Percentiles rank a stretch among this genome's conserved stretches.
These are phyloP conservation scores for Beroe ovata DNA, from an alignment of 37 sponge, comb jelly and placozoan species.

Conservation along the genomic window DNA sequence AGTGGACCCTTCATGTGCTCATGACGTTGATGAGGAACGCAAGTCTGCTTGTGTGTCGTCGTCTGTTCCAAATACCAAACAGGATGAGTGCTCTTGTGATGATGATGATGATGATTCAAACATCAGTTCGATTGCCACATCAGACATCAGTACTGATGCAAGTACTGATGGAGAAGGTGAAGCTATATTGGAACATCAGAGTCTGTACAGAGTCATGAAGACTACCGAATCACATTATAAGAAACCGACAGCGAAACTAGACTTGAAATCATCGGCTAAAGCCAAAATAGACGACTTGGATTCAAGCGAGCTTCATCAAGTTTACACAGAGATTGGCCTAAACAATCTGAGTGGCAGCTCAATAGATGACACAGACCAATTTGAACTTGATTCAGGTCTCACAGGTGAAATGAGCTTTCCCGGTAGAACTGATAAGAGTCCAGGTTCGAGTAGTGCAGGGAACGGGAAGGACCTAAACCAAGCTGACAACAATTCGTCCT, in stretches of 20 bases:
- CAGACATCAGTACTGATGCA: conserved; percentile 24
- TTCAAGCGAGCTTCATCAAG: not conserved
- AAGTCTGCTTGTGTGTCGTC: not conserved
- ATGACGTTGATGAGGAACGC: not conserved
- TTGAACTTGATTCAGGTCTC: conserved; percentile 3
- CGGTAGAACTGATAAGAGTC: not conserved
- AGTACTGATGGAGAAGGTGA: not conserved
- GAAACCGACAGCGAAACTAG: not conserved
- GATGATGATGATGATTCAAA: no score
- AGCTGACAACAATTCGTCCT: no score
- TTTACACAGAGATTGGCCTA: not conserved
- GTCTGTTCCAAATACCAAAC: no score
- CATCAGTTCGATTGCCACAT: not conserved
- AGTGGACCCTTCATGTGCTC: not conserved
- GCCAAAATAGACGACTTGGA: not conserved
- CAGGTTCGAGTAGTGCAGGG: not conserved
- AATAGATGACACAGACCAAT: not conserved
- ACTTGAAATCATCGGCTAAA: not conserved
- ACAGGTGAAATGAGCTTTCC: conserved; percentile 4
- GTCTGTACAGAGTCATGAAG: no score
- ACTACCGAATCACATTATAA: not conserved
- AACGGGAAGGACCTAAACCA: no score
- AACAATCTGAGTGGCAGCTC: not conserved
- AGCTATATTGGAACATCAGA: not conserved
- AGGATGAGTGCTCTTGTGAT: no score